Evolutionary conservation across 1,140 invertebrate genomes (phyloP), one percentile per base, ranked within the genome.

Genomic region (Aricia agestis): DNA sequence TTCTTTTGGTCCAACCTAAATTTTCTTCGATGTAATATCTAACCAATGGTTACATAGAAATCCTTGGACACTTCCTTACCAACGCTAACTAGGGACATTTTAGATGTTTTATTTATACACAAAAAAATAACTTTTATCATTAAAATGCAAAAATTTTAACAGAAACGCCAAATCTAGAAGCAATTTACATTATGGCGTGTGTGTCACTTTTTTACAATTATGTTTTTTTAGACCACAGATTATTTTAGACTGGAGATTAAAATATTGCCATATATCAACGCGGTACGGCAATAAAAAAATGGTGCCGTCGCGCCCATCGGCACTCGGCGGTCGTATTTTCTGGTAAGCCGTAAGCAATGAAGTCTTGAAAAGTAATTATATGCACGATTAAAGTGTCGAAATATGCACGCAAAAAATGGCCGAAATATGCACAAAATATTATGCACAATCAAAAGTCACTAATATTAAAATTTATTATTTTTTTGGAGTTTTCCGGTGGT

Each of bases 101-200:
- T 91, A 87, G 80, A 89, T 89, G 87, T 78, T 87, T 74, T 82
- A 75, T 79, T 70, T 85, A 78, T 81, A 84, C 78, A 82, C 77
- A 82, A 78, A 78, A 79, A 80, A 76, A 67, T 78, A 83, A 82
- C 75, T 83, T 83, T 75, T 82, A 86, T 73, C 86, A 89, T 86
- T 76, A 86, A 89, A 91, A 85, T 86, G 82, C 83, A 82, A 82
- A 80, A 83, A 79, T 86, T 85, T 87, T 88, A 87, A 89, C 85
- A 86, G 83, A 89, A 89, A 90, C 87, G 89, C 87, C 87, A 91
- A 91, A 88, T 87, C 81, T 84, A 90, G 83, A 89, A 87, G 84
- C 86, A 88, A 91, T 91, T 91, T 90, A 91, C 89, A 91, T 91
- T 90, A 91, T 91, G 86, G 89, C 89, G 89, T 91, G 89, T 91